Evolutionary conservation across 2,113 vertebrate species (phyloP), one percentile per base, ranked within the genome.

Genomic region (Pygoscelis adeliae): DNA sequence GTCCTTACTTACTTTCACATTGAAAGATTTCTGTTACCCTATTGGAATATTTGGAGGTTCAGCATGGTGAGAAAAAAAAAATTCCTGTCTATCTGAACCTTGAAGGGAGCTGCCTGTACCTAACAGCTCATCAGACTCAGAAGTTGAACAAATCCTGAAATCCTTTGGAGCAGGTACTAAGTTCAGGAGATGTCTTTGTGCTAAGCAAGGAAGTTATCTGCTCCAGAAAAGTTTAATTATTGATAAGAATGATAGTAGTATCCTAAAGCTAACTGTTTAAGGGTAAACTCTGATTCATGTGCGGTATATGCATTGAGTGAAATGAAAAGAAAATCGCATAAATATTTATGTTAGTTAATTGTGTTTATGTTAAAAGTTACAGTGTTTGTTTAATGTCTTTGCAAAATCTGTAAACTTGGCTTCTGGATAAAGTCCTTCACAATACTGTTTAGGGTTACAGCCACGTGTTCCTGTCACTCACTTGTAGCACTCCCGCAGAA

Each of bases 391-490:
- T 98, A 98, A 98, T 62, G 92, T 97, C 93, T 98, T 94, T 95
- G 96, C 96, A 93, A 98, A 97, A 98, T 96, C 97, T 98, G 98
- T 98, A 98, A 98, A 98, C 98, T 98, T 98, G 98, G 98, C 98
- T 97, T 89, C 96, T 97, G 98, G 98, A 98, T 98, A 98, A 98
- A 98, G 97, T 81, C 82, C 69, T 86, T 80, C 69, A n/a, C 61
- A 76, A 20, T 30, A 3, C 13, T 80, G 85, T 96, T 96, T 96
- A 90, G 93, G 87, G 88, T 96, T 93, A 82, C 50, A 72, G 89
- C 42, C 96, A 61, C 40, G 32, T 52, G 72, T 9, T 83, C 59
- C 78, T 96, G 92, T 87, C 97, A 96, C 87, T 96, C 93, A 91
- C 61, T 74, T 13, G 38, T 2, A 86, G 58, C 72, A 46, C 55